Base-by-base conservation (phyloP, 2,888 invertebrate species). In the Scrobipalpa costella region DNA sequence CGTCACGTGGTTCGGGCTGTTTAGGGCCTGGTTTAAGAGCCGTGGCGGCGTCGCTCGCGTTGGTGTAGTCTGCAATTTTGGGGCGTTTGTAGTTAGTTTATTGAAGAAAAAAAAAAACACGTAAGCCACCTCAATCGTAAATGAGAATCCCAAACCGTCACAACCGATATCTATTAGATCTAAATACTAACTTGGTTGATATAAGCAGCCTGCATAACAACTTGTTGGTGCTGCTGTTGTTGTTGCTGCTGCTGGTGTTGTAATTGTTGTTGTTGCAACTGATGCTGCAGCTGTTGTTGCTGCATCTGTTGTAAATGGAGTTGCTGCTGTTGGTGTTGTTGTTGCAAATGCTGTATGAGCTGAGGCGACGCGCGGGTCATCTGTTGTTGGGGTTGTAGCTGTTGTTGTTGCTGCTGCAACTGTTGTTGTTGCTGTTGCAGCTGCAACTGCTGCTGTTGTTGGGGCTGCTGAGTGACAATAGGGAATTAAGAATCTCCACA, bases 181-280 rank as follows among this genome's bases (percentile, higher is more conserved):
- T n/a, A 2, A 21, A 21, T 3, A 78, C 84, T 85, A 67, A 90
- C 90, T 75, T 90, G 89, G 73, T 91, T 90, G 47, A 90, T 87
- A 65, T 90, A 91, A 8, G 88, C 85, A 11, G 90, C 84, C 68
- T 90, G 90, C 90, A 91, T 90, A 44, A 90, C 89, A 69, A 88
- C 88, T 79, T 87, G 87, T 66, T 83, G 84, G 61, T 87, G 86
- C 68, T 85, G 76, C 60, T 80, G 79, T 57, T 79, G 80, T 38
- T 78, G 78, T 27, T 79, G 77, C 44, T 75, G 80, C 58, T 75
- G 76, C 15, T 74, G 78, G 57, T 77, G 78, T 50, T 74, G 69
- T 64, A 77, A 74, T 61, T 73, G 73, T 40, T 74, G 76, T 52
- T 82, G 84, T 21, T 78, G 81, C 19, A 78, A 70, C 66, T 77